Evolutionary conservation across 2,113 vertebrate species (phyloP).

Genomic region (Sceloporus tristichus): DNA sequence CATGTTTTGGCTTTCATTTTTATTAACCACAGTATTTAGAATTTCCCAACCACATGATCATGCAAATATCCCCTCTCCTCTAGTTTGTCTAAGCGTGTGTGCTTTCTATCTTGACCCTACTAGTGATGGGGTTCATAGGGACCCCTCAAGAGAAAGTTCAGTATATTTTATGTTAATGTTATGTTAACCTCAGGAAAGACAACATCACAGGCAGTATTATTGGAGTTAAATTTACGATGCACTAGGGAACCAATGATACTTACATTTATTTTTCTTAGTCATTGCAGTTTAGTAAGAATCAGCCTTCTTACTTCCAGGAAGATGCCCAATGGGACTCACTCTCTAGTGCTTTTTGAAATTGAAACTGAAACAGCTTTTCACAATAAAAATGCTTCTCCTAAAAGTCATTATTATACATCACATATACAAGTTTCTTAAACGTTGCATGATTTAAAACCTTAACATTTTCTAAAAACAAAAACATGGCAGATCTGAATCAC

Average conservation of each 20-base stretch:
- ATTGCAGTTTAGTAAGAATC: not conserved
- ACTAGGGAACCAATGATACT: not conserved
- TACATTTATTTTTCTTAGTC: not conserved
- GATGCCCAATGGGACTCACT: not conserved
- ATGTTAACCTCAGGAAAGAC: not conserved
- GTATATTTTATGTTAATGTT: not conserved
- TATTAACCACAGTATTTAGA: not conserved
- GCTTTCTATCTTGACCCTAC: too few relatives aligned
- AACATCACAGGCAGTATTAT: not conserved
- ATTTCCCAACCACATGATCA: not conserved
- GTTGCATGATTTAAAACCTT: not conserved
- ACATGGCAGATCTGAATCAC: not conserved
- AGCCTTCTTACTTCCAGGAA: not conserved
- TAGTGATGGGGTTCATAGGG: too few relatives aligned
- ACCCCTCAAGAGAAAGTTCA: not conserved
- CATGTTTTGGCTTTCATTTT: not conserved
- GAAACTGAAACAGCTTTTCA: not conserved
- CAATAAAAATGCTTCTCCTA: not conserved
- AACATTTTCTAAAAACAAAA: not conserved
- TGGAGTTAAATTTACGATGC: not conserved
- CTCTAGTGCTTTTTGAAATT: not conserved
- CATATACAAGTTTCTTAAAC: not conserved
- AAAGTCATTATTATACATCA: not conserved
- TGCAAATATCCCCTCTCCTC: too few relatives aligned
- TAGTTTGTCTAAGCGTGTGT: too few relatives aligned